phyloP scores from a whole-genome alignment of 2,888 invertebrate species.

The Amblyjoppa proteus region DNA sequence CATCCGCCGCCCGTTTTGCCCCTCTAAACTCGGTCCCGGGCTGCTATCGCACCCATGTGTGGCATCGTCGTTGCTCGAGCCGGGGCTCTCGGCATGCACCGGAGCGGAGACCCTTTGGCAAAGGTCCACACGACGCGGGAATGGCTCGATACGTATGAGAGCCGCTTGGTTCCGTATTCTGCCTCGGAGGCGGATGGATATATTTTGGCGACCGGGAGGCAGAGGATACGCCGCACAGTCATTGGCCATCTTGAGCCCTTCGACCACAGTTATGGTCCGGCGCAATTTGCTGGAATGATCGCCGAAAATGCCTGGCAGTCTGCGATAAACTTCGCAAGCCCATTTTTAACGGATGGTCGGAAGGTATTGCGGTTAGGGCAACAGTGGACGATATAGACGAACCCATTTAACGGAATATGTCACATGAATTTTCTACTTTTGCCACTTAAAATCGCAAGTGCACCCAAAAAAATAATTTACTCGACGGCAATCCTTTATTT shows the following conservation, averaged over 20 bases:
- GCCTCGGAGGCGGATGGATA: constrained; percentile 12
- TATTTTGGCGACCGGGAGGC: neutral
- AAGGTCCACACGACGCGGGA: constrained; percentile 71
- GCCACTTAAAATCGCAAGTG: too few species aligned
- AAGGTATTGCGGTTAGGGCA: too few species aligned
- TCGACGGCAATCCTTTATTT: too few species aligned
- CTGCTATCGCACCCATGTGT: constrained; percentile 32
- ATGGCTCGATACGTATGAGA: constrained; percentile 67
- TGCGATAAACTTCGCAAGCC: too few species aligned
- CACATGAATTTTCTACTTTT: too few species aligned
- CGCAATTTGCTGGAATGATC: too few species aligned
- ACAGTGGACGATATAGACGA: too few species aligned
- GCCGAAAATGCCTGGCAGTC: too few species aligned
- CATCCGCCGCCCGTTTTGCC: constrained; percentile 8
- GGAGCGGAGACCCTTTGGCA: constrained; percentile 67
- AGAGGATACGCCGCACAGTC: constrained; percentile 31
- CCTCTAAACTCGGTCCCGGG: constrained; percentile 34
- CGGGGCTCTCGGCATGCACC: constrained; percentile 11
- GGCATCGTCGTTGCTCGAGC: constrained; percentile 29
- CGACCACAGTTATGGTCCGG: neutral
- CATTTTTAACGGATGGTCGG: too few species aligned
- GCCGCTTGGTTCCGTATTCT: constrained; percentile 54
- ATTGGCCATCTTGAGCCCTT: constrained; percentile 29
- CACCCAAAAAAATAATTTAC: too few species aligned
- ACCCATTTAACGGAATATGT: too few species aligned